Conservation (phyloP, 2,888 invertebrate species). For the Hirtodrosophila histrioides region DNA sequence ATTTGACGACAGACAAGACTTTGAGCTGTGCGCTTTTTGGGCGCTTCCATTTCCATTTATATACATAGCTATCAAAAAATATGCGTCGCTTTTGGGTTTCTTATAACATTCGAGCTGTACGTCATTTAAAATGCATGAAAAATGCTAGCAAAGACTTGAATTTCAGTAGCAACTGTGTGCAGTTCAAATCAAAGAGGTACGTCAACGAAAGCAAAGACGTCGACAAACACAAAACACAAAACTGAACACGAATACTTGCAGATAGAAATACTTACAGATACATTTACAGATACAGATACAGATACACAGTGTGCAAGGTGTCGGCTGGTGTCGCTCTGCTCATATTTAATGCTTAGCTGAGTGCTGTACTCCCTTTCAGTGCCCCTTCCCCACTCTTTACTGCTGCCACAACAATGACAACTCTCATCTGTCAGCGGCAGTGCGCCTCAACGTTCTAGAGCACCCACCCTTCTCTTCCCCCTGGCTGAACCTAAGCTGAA, state of each 20-base stretch:
- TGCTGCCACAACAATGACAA: conserved; percentile 15
- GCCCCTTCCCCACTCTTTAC: neutral
- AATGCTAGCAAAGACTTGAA: conserved; percentile 22
- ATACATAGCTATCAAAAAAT: conserved; percentile 1
- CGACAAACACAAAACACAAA: too few relatives aligned
- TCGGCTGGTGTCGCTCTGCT: conserved; percentile 33
- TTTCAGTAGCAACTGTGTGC: conserved; percentile 22
- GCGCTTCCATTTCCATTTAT: neutral
- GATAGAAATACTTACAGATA: conserved; percentile 4
- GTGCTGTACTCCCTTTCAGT: conserved; percentile 20
- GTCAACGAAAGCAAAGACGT: conserved; percentile 2
- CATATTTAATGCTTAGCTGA: conserved; percentile 59
- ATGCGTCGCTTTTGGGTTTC: neutral
- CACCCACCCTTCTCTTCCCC: conserved; percentile 15
- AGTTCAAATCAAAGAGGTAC: neutral
- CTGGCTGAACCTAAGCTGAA: conserved; percentile 18
- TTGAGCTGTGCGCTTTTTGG: neutral
- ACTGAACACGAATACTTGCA: conserved; percentile 19
- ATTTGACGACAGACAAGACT: too few relatives aligned
- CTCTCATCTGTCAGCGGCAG: conserved; percentile 55
- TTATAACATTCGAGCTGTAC: conserved; percentile 1
- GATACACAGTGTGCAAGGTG: conserved; percentile 30
- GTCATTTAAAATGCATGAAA: conserved; percentile 5
- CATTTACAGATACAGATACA: conserved; percentile 5
- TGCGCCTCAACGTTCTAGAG: conserved; percentile 17